phyloP scores from a whole-genome alignment of 2,797 vertebrate genomes.

The Eospalax fontanierii region DNA sequence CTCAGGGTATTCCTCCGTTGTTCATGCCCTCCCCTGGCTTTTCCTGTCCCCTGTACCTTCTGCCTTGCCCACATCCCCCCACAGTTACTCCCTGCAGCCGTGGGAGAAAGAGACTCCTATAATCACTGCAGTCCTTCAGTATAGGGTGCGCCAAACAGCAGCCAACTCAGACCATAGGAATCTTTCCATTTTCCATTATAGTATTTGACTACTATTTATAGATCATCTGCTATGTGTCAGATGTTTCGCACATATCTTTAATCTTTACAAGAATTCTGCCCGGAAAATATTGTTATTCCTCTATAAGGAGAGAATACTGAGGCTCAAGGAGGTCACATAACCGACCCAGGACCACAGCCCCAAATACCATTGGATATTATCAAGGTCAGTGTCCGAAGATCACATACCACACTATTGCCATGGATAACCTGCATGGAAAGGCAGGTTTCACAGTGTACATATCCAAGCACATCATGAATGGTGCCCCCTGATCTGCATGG shows the following conservation, averaged over 20 bases:
- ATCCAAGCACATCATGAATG: not conserved
- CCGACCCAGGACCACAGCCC: not conserved
- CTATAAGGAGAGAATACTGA: conserved; percentile 67
- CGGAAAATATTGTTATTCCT: conserved; percentile 47
- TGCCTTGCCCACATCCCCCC: not conserved
- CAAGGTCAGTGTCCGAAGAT: not conserved
- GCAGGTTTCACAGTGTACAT: not conserved
- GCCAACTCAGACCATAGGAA: not conserved
- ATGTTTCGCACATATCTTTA: conserved; percentile 66
- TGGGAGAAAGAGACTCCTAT: conserved; percentile 61
- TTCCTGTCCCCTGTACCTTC: not conserved
- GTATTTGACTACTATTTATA: conserved; percentile 63
- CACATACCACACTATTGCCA: not conserved
- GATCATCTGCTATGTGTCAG: conserved; percentile 35
- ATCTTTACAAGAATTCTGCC: conserved; percentile 44
- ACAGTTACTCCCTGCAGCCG: conserved; percentile 76
- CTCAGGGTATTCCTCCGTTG: not conserved
- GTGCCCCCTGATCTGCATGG: not conserved
- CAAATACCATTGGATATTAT: conserved; percentile 9
- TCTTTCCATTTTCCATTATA: conserved; percentile 5
- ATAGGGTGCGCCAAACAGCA: conserved; percentile 11
- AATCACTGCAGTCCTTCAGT: conserved; percentile 49
- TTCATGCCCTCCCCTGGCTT: not conserved
- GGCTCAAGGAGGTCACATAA: conserved; percentile 34
- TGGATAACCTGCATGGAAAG: not conserved